phyloP scores from a whole-genome alignment of 2,888 invertebrate genomes.

The Gymnocheta viridis region DNA sequence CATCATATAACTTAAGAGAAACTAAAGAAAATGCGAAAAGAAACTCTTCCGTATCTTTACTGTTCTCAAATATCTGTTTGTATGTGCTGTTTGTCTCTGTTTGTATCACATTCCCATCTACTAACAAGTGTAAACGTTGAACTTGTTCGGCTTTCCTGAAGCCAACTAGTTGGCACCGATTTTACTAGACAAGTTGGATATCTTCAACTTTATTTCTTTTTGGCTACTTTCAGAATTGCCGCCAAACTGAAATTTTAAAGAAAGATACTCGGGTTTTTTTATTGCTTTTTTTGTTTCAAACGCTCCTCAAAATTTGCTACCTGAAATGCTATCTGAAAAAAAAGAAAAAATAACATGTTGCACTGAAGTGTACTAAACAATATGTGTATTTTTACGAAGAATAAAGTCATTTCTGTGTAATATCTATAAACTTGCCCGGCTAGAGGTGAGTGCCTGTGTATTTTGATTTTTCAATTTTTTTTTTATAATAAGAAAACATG shows the following conservation, averaged over 20 bases:
- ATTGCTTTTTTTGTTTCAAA: not conserved
- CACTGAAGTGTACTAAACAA: not conserved
- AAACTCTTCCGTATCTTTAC: too few relatives aligned
- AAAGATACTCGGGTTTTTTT: slow-evolving; percentile 8
- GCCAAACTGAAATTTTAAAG: slow-evolving; percentile 9
- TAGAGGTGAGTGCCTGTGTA: not conserved
- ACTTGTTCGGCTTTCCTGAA: too few relatives aligned
- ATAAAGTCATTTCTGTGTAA: not conserved
- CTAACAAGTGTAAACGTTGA: too few relatives aligned
- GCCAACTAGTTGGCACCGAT: too few relatives aligned
- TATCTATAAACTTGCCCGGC: not conserved
- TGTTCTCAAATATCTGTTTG: too few relatives aligned
- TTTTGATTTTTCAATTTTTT: not conserved
- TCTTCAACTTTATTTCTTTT: slow-evolving; percentile 3
- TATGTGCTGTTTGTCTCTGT: too few relatives aligned
- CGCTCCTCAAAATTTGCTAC: not conserved
- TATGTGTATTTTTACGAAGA: not conserved
- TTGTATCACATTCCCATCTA: too few relatives aligned
- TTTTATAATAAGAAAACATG: not conserved
- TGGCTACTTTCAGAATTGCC: slow-evolving; percentile 10
- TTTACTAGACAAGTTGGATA: not conserved
- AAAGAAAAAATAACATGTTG: not conserved
- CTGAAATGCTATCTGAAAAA: not conserved
- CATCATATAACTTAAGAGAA: too few relatives aligned
- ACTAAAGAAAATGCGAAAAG: too few relatives aligned